Evolutionary conservation across 1,140 invertebrate species (phyloP).

Genomic region (Papilio machaon): DNA sequence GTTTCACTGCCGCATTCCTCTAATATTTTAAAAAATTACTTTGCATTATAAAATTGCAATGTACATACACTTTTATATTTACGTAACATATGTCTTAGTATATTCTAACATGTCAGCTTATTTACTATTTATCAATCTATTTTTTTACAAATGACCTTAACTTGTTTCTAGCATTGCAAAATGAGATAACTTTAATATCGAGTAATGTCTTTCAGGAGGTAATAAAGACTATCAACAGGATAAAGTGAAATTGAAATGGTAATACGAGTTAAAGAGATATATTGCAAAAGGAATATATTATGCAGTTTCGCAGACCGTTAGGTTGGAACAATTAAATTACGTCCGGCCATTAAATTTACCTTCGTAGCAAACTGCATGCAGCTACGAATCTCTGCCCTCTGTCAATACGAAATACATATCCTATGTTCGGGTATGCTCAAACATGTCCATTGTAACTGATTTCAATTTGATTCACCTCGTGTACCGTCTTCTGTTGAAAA

Average conservation of each 20-base stretch:
- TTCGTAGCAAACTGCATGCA: slow-evolving; percentile 23
- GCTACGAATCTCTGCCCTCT: background rate
- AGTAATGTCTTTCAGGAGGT: background rate
- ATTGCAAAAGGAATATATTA: slow-evolving; percentile 55
- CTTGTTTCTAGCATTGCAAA: background rate
- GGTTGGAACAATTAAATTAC: slow-evolving; percentile 74
- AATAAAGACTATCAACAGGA: background rate
- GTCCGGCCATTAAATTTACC: slow-evolving; percentile 69
- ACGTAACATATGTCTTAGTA: no score
- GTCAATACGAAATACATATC: background rate
- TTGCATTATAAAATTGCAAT: background rate
- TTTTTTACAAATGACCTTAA: background rate
- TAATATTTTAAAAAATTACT: background rate
- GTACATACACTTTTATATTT: no score
- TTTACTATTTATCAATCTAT: no score
- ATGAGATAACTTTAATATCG: background rate
- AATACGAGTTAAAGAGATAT: background rate
- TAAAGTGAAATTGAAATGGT: background rate
- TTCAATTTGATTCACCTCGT: background rate
- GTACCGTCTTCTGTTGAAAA: no score
- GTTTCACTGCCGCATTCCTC: slow-evolving; percentile 18
- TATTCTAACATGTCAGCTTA: no score
- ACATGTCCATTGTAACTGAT: background rate
- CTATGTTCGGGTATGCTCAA: background rate
- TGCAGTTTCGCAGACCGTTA: slow-evolving; percentile 64